phyloP scores from a whole-genome alignment of 2,888 invertebrate genomes.

The Drosophila formosana region DNA sequence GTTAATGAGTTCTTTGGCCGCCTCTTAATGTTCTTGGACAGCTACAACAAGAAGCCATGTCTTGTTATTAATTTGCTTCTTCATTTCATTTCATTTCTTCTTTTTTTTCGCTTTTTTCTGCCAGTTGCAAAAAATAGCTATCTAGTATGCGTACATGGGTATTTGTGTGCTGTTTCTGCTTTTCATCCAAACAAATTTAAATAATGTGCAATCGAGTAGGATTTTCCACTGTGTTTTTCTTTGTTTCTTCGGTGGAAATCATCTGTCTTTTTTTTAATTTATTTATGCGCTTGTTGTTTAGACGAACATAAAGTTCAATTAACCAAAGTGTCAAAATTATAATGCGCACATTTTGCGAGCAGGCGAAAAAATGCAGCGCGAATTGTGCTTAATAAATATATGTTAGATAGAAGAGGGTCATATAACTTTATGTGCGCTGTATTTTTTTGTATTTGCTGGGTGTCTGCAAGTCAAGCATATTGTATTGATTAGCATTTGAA shows the following conservation, averaged over 20 bases:
- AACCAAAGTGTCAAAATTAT: constrained; percentile 23
- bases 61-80: constrained; percentile 47
- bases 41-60: constrained; percentile 44
- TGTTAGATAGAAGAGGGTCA: neutral
- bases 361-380: neutral
- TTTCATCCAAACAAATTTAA: constrained; percentile 34
- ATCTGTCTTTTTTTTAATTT: constrained; percentile 17
- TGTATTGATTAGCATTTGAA: constrained; percentile 22
- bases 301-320: constrained; percentile 38
- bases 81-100: constrained; percentile 10
- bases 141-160: neutral
- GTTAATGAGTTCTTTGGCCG: constrained; percentile 41
- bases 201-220: constrained; percentile 34
- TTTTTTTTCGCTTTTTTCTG: constrained; percentile 1
- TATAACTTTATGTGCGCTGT: neutral
- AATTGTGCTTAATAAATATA: neutral
- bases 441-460: neutral
- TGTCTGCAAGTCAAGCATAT: neutral
- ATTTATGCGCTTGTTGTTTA: constrained; percentile 19
- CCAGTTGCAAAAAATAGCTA: constrained; percentile 11
- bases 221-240: constrained; percentile 22
- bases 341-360: neutral
- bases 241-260: constrained; percentile 24
- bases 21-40: constrained; percentile 53
- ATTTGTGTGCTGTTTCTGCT: constrained; percentile 4